These are phyloP conservation scores for Abrostola triplasia DNA, from an alignment of 2,888 invertebrate species.

Conservation along the genomic window DNA sequence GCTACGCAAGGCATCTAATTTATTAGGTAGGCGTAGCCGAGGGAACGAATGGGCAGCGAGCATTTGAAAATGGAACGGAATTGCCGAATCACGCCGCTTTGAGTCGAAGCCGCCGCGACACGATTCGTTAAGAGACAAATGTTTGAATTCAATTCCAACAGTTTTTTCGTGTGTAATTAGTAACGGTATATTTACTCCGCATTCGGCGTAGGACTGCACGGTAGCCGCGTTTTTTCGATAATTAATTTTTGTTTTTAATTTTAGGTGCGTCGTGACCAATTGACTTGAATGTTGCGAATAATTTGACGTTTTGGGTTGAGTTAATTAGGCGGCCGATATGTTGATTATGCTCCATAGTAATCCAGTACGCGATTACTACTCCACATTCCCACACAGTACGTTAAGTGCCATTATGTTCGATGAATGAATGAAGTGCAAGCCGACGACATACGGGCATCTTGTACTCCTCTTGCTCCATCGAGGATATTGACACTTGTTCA, in stretches of 20 bases:
- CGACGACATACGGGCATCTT: constrained; percentile 84
- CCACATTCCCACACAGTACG: constrained; percentile 74
- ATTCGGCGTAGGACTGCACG: constrained; percentile 75
- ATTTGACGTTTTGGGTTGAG: constrained; percentile 26
- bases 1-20: constrained; percentile 85
- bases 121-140: constrained; percentile 88
- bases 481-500: constrained; percentile 86
- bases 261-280: constrained; percentile 64
- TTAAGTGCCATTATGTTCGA: constrained; percentile 76
- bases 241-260: constrained; percentile 80
- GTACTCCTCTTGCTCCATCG: constrained; percentile 71
- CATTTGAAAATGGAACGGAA: constrained; percentile 83
- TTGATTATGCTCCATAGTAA: constrained; percentile 18
- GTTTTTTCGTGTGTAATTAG: constrained; percentile 82
- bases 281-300: constrained; percentile 50
- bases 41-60: constrained; percentile 87
- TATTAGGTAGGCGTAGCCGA: constrained; percentile 87
- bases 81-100: constrained; percentile 87
- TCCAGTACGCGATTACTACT: constrained; percentile 44
- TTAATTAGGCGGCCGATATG: constrained; percentile 19
- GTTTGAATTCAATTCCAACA: constrained; percentile 86
- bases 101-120: constrained; percentile 82
- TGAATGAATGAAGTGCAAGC: constrained; percentile 80
- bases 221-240: constrained; percentile 75
- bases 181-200: constrained; percentile 81